Evolutionary conservation across 2,113 vertebrate species (phyloP).

Genomic region (Opisthocomus hoazin): DNA sequence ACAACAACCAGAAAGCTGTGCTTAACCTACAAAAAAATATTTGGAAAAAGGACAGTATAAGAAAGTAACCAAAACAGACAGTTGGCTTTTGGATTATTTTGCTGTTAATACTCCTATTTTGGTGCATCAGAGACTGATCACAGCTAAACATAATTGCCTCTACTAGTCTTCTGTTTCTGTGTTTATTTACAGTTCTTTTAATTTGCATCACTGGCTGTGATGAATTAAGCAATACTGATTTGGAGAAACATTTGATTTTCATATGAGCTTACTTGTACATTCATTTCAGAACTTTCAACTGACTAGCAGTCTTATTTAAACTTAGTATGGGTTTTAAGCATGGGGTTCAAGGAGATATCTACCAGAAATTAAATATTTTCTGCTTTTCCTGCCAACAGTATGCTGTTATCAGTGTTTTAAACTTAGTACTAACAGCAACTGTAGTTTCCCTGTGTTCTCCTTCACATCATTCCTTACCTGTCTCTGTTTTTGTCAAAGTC

Average conservation of each 20-base stretch:
- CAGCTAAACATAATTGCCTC: background rate
- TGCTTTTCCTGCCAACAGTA: background rate
- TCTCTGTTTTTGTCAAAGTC: background rate
- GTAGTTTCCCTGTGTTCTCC: background rate
- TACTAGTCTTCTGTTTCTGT: background rate
- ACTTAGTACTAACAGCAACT: background rate
- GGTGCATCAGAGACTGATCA: background rate
- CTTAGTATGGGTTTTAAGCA: background rate
- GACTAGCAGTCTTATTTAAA: background rate
- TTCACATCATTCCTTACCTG: background rate
- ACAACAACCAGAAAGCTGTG: background rate
- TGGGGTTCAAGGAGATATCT: background rate
- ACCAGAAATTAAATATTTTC: background rate
- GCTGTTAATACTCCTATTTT: background rate
- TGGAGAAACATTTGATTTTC: too few species aligned
- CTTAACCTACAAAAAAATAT: background rate
- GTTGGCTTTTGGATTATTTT: background rate
- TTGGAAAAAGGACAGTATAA: background rate
- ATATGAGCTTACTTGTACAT: background rate
- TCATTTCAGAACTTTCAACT: background rate
- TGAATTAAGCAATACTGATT: background rate
- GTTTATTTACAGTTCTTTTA: background rate
- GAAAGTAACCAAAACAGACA: background rate
- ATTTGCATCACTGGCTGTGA: background rate
- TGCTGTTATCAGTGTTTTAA: background rate